Evolutionary conservation across 2,888 invertebrate species (phyloP), one percentile per base, ranked within the genome.

Genomic region (Diarsia dahlii): DNA sequence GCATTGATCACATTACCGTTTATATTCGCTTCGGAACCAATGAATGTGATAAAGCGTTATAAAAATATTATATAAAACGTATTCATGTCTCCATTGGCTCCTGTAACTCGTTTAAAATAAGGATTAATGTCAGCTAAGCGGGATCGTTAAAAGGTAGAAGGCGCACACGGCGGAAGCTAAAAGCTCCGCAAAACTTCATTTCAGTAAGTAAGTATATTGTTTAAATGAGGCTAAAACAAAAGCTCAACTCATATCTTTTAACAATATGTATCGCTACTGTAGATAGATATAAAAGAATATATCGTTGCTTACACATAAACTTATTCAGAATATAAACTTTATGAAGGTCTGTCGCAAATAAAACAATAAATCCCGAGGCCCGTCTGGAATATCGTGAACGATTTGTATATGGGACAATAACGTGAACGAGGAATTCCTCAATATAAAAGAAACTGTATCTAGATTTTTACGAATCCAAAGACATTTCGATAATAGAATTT

Each of bases 331-430:
- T 62, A 87, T 72, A 85, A 81, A 80, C 63, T 78, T 78, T 84
- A 81, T 86, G 78, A 73, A 81, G 89, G 84, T 90, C 87, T 87
- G 88, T 90, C 89, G 88, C 89, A 92, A 91, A 91, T 90, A 89
- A 89, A 89, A 87, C 85, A 85, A 91, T 90, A 91, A 89, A 91
- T 90, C 89, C 87, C 80, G 81, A 68, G 73, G 80, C 81, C 79
- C 84, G 82, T 74, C 81, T 81, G 82, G 84, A 87, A 90, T 90
- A 88, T 85, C 76, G 79, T 84, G 80, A 90, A 85, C 86, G 87
- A 88, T 88, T 88, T 85, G 79, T 82, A 82, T 88, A 86, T 83
- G 85, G 84, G 83, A 88, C 88, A 88, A 89, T 89, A 88, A 85
- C 84, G 87, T 81, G 79, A 84, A 86, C 85, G 86, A 89, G 81